These are phyloP conservation scores for Acrocyrtus sp. DNA, from an alignment of 2,888 invertebrate genomes.

Conservation along the genomic window DNA sequence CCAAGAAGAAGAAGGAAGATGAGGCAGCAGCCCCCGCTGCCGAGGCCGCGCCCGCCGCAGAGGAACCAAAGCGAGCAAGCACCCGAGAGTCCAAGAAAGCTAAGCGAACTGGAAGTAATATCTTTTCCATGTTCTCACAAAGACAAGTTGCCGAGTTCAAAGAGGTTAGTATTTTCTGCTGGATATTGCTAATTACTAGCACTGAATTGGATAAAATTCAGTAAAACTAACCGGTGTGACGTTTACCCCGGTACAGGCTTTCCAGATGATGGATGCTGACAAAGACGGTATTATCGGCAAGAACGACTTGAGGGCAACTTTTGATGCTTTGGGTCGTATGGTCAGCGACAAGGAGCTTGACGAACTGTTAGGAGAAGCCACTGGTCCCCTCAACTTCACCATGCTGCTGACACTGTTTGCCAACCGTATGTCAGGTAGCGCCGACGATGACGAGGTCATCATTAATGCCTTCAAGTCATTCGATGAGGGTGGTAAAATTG, in stretches of 20 bases:
- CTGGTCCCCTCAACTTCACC: slow-evolving; percentile 95
- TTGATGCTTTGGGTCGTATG: slow-evolving; percentile 91
- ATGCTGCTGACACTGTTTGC: slow-evolving; percentile 93
- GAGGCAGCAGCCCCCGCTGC: slow-evolving; percentile 71
- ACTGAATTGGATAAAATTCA: background rate
- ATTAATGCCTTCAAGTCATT: slow-evolving; percentile 92
- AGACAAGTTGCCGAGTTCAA: slow-evolving; percentile 97
- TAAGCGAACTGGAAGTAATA: slow-evolving; percentile 92
- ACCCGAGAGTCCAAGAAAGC: slow-evolving; percentile 83
- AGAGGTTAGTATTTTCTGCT: slow-evolving; percentile 75
- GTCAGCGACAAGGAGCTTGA: slow-evolving; percentile 91
- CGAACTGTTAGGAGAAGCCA: slow-evolving; percentile 86
- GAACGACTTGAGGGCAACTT: slow-evolving; percentile 89
- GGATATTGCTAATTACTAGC: background rate
- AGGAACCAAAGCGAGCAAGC: slow-evolving; percentile 78
- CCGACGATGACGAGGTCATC: slow-evolving; percentile 90
- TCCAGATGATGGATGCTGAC: slow-evolving; percentile 96
- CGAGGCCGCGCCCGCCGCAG: slow-evolving; percentile 72
- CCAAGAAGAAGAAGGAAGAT: slow-evolving; percentile 75
- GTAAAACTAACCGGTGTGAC: background rate
- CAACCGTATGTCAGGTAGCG: slow-evolving; percentile 87
- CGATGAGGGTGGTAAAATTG: slow-evolving; percentile 86
- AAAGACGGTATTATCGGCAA: slow-evolving; percentile 89
- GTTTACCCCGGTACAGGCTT: slow-evolving; percentile 73
- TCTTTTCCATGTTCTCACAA: slow-evolving; percentile 97